Conservation (phyloP, 2,797 vertebrate genomes). For the Lindbergichthys nudifrons region DNA sequence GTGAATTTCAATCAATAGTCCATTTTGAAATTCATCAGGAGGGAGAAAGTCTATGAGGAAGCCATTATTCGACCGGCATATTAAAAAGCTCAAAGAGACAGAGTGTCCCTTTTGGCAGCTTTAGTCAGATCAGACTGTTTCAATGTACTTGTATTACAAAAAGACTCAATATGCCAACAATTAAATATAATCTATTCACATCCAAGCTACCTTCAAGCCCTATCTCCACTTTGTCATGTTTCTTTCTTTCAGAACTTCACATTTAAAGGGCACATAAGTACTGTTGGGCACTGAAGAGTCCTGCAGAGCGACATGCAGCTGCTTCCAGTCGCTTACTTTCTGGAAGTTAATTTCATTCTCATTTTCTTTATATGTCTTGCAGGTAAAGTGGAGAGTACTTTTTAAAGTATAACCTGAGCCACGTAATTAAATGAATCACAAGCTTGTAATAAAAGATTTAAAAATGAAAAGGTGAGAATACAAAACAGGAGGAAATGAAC, state of each 20-base stretch:
- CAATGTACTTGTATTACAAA: slow-evolving; percentile 28
- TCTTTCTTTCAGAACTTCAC: slow-evolving; percentile 12
- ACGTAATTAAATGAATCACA: slow-evolving; percentile 19
- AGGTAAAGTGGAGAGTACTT: slow-evolving; percentile 5
- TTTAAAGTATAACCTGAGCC: slow-evolving; percentile 29
- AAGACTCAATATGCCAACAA: slow-evolving; percentile 33
- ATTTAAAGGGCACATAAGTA: slow-evolving; percentile 18
- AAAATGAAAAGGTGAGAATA: too few species aligned
- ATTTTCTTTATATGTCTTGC: background rate
- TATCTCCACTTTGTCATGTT: slow-evolving; percentile 10
- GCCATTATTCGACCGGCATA: slow-evolving; percentile 71
- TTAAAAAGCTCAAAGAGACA: slow-evolving; percentile 66
- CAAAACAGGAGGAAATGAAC: background rate
- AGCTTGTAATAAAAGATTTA: slow-evolving; percentile 15
- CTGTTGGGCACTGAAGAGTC: background rate
- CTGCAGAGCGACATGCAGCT: slow-evolving; percentile 2
- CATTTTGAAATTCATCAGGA: slow-evolving; percentile 62
- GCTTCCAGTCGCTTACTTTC: background rate
- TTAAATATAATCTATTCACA: slow-evolving; percentile 29
- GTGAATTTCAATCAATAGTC: too few species aligned
- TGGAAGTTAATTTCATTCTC: background rate
- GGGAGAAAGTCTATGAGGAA: slow-evolving; percentile 49
- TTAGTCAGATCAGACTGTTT: slow-evolving; percentile 41
- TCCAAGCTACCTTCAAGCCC: background rate
- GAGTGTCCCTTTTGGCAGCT: slow-evolving; percentile 20